phyloP scores from a whole-genome alignment of 2,113 vertebrate genomes.

The Gymnocephalus cernua region DNA sequence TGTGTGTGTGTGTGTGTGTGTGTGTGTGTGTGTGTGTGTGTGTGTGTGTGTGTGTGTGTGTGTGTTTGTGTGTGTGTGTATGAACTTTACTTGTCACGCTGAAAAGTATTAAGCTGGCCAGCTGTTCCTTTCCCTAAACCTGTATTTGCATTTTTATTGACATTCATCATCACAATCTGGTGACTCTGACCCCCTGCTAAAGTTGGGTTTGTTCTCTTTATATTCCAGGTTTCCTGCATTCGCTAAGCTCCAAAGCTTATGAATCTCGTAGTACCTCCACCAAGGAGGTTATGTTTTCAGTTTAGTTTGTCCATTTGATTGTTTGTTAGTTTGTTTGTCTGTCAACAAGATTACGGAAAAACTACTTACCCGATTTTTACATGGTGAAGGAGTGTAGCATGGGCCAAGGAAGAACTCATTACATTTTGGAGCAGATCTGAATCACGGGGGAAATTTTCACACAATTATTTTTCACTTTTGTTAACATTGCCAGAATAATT shows the following conservation, averaged over 20 bases:
- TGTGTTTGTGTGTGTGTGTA: constrained; percentile 41
- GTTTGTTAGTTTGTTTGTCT: too few relatives aligned
- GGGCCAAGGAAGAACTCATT: too few relatives aligned
- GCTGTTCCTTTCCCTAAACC: constrained; percentile 62
- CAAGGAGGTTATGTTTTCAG: too few relatives aligned
- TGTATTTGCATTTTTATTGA: constrained; percentile 69
- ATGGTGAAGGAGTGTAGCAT: too few relatives aligned
- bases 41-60: constrained; percentile 48
- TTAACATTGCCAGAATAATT: too few relatives aligned
- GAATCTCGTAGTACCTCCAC: background rate
- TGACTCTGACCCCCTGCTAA: constrained; percentile 22
- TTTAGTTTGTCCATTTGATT: too few relatives aligned
- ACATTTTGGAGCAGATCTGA: too few relatives aligned
- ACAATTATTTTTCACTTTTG: too few relatives aligned
- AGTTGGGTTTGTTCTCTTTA: constrained; percentile 4
- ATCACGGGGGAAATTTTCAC: too few relatives aligned
- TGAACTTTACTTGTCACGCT: constrained; percentile 41
- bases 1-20: constrained; percentile 39
- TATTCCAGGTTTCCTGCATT: background rate
- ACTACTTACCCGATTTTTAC: too few relatives aligned
- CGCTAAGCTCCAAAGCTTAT: too few relatives aligned
- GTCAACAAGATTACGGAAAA: too few relatives aligned
- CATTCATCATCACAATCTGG: constrained; percentile 50
- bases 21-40: constrained; percentile 54
- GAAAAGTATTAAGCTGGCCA: constrained; percentile 47